These are phyloP conservation scores for Psilopsiagon aurifrons DNA, from an alignment of 2,113 vertebrate genomes.

Conservation along the genomic window DNA sequence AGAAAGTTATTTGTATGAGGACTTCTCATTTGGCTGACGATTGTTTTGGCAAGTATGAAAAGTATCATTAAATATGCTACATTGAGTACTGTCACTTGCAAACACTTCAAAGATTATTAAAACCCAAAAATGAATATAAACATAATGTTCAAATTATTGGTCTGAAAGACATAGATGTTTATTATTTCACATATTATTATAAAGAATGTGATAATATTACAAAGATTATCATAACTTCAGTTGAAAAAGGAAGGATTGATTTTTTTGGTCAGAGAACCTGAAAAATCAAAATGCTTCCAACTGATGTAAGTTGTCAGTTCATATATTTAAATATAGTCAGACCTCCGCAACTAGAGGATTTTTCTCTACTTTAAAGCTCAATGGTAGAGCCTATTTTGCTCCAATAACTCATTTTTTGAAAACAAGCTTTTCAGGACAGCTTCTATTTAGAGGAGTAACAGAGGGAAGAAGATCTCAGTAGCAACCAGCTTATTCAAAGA, in stretches of 20 bases:
- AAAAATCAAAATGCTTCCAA: not conserved
- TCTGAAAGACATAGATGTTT: not conserved
- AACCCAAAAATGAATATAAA: not conserved
- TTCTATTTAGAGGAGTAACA: not conserved
- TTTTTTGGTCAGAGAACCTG: not conserved
- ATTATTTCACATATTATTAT: not conserved
- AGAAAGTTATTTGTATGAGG: not conserved
- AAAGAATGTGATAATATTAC: not conserved
- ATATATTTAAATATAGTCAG: not conserved
- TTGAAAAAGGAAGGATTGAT: not conserved
- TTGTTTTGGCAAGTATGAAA: not conserved
- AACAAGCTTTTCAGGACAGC: not conserved
- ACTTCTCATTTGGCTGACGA: not conserved
- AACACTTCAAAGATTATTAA: not conserved
- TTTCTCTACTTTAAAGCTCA: not conserved
- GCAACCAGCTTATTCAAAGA: not conserved
- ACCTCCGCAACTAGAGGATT: rapidly evolving
- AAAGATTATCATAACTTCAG: not conserved
- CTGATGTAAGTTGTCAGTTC: not conserved
- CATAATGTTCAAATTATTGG: not conserved
- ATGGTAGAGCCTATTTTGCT: not conserved
- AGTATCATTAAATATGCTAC: rapidly evolving
- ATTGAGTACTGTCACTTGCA: not conserved
- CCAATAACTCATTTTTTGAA: not conserved
- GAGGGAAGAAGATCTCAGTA: not conserved